Percentiles rank a stretch among this genome's conserved stretches.
phyloP scores from a whole-genome alignment of 2,888 invertebrate genomes.

The Beris chalybata region DNA sequence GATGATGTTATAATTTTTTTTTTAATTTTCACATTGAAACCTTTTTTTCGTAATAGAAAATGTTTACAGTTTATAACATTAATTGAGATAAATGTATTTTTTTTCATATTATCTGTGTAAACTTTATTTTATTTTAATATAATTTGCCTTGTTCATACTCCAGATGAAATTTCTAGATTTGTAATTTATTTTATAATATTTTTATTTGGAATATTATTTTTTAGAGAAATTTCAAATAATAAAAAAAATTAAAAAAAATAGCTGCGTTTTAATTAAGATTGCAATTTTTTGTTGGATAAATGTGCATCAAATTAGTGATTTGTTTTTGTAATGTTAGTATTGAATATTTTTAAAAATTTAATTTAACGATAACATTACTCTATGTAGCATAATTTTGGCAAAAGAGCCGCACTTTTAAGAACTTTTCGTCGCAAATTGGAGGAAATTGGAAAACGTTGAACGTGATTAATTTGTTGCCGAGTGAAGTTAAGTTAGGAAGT shows the following conservation, averaged over 20 bases:
- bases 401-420: too few species aligned
- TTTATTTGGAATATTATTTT: conserved; percentile 47
- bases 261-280: too few species aligned
- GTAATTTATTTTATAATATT: conserved; percentile 37
- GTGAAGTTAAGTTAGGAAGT: too few species aligned
- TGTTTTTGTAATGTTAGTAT: too few species aligned
- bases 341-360: too few species aligned
- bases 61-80: conserved; percentile 5
- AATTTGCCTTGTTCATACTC: conserved; percentile 36
- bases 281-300: not conserved
- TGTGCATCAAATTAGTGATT: too few species aligned
- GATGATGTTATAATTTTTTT: conserved; percentile 5
- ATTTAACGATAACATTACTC: too few species aligned
- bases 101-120: conserved; percentile 1
- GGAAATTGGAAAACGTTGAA: too few species aligned
- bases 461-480: too few species aligned
- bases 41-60: conserved; percentile 6
- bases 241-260: not conserved
- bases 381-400: too few species aligned
- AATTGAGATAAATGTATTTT: conserved; percentile 2
- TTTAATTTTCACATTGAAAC: conserved; percentile 21
- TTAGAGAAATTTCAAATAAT: conserved; percentile 48
- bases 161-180: conserved; percentile 41
- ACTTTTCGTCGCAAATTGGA: too few species aligned
- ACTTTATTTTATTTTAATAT: conserved; percentile 25